Conservation (phyloP, 2,113 vertebrate species). For the Callaeas wilsoni region DNA sequence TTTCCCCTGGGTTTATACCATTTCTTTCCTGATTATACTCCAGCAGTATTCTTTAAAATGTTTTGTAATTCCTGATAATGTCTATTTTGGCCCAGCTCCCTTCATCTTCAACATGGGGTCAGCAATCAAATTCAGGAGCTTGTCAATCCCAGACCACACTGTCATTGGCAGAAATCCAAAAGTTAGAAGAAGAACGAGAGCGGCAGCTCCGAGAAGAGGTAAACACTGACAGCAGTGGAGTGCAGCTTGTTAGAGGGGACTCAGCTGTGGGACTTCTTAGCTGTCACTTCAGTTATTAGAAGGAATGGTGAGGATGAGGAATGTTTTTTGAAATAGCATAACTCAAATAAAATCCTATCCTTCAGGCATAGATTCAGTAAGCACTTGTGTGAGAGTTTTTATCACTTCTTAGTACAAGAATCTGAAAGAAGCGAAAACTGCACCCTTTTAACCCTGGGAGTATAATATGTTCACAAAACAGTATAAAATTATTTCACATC, state of each 20-base stretch:
- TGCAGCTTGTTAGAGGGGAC: not conserved
- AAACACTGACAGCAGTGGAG: not conserved
- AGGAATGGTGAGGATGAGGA: not conserved
- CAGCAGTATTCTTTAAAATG: not conserved
- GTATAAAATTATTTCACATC: not conserved
- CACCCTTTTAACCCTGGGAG: not conserved
- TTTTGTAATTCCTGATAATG: not conserved
- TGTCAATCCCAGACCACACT: slow-evolving; percentile 85
- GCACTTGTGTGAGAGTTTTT: not conserved
- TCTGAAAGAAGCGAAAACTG: not conserved
- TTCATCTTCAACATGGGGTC: slow-evolving; percentile 98
- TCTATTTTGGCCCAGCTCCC: slow-evolving; percentile 80
- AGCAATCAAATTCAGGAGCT: slow-evolving; percentile 81
- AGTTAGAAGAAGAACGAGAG: slow-evolving; percentile 94
- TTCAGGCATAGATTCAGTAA: not conserved
- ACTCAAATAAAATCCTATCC: not conserved
- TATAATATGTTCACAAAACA: not conserved
- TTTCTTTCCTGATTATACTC: not conserved
- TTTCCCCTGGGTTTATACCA: not conserved
- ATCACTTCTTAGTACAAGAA: not conserved
- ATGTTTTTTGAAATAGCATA: not conserved
- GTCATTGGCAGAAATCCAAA: slow-evolving; percentile 95
- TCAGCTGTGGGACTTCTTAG: not conserved
- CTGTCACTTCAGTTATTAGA: not conserved
- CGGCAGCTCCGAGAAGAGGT: slow-evolving; percentile 89